Base-by-base conservation (phyloP, 2,797 vertebrate genomes). In the Emydoidea blandingii region DNA sequence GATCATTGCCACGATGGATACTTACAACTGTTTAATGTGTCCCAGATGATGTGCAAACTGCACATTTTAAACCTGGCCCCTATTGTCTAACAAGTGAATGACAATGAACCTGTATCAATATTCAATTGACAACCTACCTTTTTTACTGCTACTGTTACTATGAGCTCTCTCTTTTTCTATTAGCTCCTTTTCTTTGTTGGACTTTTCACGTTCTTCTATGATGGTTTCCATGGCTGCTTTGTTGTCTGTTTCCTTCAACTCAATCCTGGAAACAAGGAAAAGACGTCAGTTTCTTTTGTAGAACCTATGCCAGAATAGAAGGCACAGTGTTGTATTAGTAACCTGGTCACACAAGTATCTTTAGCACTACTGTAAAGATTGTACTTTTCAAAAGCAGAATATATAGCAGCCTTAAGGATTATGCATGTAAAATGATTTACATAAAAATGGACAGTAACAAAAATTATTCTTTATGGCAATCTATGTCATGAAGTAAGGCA, bases 211-310 rank as follows among this genome's bases (percentile, higher is more conserved):
- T 94, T 97, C 97, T 92, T 98, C 98, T 34, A 12, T n/a, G 84
- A 97, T 97, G 49, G 95, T 94, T 87, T 97, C 95, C 96, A 97
- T 84, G 29, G 86, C 59, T 85, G 74, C 25, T 83, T 97, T 95
- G 81, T 81, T 94, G 37, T 96, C 94, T 53, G 47, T 50, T 27
- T 95, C 96, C 88, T 96, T 97, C n/a, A 62, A 7, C 12, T 96
- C 96, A 92, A 95, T 94, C 90, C 98, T 98, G 92, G 49, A 59
- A 90, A 76, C 0, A 1, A 92, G 41, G 7, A 62, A 94, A 59
- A 83, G 12, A 25, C 31, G 23, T 23, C n/a, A 41, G 78, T 49
- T 41, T 47, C 12, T 76, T 76, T 47, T 76, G 74, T 47, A 76
- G 44, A 47, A 25, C 14, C 25, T 47, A 47, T 47, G 25, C 25